These are phyloP conservation scores for Zele albiditarsus DNA, from an alignment of 2,888 invertebrate genomes.

Conservation along the genomic window DNA sequence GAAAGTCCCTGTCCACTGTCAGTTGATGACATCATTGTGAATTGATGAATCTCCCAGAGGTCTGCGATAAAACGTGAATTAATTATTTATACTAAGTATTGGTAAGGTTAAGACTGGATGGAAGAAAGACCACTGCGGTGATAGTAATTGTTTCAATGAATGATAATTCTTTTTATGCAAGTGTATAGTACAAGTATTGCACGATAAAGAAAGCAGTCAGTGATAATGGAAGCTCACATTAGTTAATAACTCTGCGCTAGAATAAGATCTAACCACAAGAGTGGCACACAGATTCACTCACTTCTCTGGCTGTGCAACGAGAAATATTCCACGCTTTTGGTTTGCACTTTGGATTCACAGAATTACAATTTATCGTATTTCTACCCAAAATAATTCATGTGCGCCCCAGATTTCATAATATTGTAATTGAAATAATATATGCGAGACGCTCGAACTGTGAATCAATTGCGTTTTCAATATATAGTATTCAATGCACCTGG, in stretches of 20 bases:
- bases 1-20: conserved; percentile 54
- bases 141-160: background rate
- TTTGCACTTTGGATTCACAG: background rate
- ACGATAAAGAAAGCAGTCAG: background rate
- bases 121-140: background rate
- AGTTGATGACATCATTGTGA: conserved; percentile 50
- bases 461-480: background rate
- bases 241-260: background rate
- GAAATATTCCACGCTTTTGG: background rate
- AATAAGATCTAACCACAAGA: conserved; percentile 28
- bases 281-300: conserved; percentile 8
- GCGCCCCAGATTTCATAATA: too few species aligned
- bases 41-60: background rate
- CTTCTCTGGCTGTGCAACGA: background rate
- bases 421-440: too few species aligned
- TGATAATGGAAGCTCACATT: background rate
- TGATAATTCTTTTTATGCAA: background rate
- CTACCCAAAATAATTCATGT: background rate
- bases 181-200: background rate
- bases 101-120: background rate
- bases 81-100: background rate
- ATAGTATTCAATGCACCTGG: conserved; percentile 9
- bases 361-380: background rate
- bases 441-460: background rate
- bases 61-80: background rate